phyloP scores from a whole-genome alignment of 1,140 invertebrate genomes.

The Latrodectus geometricus region DNA sequence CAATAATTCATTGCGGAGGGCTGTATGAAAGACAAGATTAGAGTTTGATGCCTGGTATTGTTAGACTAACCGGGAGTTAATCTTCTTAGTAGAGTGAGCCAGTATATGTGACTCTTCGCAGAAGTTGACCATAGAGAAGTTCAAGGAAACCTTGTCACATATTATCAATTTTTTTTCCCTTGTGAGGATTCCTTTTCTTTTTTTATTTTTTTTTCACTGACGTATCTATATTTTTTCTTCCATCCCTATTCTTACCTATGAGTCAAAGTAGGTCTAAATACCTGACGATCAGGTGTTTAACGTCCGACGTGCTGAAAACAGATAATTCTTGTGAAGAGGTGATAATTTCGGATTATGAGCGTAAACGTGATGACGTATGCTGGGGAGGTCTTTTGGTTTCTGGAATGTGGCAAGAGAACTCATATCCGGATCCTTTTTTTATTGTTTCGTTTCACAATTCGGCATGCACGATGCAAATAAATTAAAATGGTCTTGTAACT shows the following conservation, averaged over 20 bases:
- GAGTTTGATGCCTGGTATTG: slow-evolving; percentile 44
- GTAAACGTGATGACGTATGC: slow-evolving; percentile 41
- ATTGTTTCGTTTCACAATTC: no score
- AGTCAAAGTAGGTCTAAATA: slow-evolving; percentile 28
- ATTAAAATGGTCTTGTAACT: no score
- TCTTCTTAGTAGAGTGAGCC: slow-evolving; percentile 14
- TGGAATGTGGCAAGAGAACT: not conserved
- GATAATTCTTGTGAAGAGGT: slow-evolving; percentile 28
- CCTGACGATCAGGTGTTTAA: slow-evolving; percentile 39
- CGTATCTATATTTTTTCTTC: not conserved
- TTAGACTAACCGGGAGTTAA: slow-evolving; percentile 35
- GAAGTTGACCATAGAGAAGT: slow-evolving; percentile 40
- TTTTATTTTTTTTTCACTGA: slow-evolving; percentile 1
- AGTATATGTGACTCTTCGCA: not conserved
- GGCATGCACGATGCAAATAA: no score
- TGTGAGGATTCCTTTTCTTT: not conserved
- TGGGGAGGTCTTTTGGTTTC: not conserved
- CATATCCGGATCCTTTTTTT: no score
- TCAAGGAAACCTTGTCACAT: slow-evolving; percentile 40
- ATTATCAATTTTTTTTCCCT: slow-evolving; percentile 4
- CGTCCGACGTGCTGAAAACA: slow-evolving; percentile 51
- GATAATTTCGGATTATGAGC: slow-evolving; percentile 59
- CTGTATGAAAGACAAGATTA: slow-evolving; percentile 59
- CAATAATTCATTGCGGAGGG: slow-evolving; percentile 58
- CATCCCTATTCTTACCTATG: not conserved